Percentiles rank a stretch among this genome's conserved stretches.
Conservation (phyloP, 2,113 vertebrate genomes). For the Lamprotornis superbus region DNA sequence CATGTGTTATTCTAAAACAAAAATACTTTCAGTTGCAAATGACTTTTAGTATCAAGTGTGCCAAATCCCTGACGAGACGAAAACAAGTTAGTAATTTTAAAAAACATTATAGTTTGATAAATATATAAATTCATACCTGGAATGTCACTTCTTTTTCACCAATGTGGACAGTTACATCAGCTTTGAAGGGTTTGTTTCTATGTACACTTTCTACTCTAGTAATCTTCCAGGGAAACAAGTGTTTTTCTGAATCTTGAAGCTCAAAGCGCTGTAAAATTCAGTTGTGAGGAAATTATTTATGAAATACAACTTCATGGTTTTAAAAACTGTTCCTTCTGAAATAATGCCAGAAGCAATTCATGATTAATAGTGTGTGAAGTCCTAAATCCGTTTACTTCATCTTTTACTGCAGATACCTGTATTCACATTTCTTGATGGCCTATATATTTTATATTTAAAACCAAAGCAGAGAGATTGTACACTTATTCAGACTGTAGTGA, state of each 20-base stretch:
- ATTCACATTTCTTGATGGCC: neutral
- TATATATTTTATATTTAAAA: neutral
- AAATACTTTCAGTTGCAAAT: neutral
- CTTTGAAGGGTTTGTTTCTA: constrained; percentile 58
- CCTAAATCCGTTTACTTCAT: neutral
- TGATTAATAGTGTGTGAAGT: neutral
- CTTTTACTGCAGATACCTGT: neutral
- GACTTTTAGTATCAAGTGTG: neutral
- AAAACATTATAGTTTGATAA: neutral
- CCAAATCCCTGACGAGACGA: neutral
- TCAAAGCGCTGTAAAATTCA: constrained; percentile 85
- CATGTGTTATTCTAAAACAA: neutral
- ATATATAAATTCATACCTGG: constrained; percentile 76
- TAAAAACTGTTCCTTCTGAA: neutral
- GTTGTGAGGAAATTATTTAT: neutral
- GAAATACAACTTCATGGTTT: neutral
- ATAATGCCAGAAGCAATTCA: neutral
- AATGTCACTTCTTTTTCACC: constrained; percentile 80
- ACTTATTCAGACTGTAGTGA: neutral
- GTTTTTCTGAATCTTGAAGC: constrained; percentile 75
- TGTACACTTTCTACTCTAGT: constrained; percentile 64
- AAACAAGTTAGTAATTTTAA: neutral
- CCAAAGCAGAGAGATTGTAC: neutral
- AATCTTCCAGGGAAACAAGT: constrained; percentile 67
- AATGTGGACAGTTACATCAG: constrained; percentile 79